A percentile compares a stretch with the other conserved stretches of the same genome.
Conservation (phyloP, 1,140 invertebrate genomes). For the Phenacoccus solenopsis region DNA sequence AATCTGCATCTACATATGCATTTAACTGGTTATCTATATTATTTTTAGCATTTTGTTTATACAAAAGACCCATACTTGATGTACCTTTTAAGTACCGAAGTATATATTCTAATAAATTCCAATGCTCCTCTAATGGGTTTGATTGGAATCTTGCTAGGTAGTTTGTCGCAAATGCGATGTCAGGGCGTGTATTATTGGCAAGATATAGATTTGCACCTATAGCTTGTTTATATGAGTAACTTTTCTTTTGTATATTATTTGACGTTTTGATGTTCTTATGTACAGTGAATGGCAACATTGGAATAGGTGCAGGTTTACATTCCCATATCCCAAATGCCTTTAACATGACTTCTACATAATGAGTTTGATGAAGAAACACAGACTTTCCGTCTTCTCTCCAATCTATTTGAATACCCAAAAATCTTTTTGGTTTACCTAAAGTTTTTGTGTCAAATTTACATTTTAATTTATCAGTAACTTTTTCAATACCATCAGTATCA, state of each 20-base stretch:
- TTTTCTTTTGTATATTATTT: constrained; percentile 19
- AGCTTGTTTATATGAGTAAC: constrained; percentile 26
- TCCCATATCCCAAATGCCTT: constrained; percentile 28
- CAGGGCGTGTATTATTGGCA: constrained; percentile 30
- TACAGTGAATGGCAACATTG: constrained; percentile 20
- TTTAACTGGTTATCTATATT: background rate
- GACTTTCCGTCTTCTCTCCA: constrained; percentile 21
- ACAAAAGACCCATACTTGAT: constrained; percentile 22
- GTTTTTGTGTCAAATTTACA: constrained; percentile 27
- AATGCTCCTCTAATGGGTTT: constrained; percentile 5
- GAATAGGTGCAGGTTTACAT: constrained; percentile 27
- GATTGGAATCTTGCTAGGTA: constrained; percentile 22
- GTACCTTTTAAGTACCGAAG: constrained; percentile 32
- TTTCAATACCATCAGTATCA: constrained; percentile 22
- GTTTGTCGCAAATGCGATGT: constrained; percentile 32
- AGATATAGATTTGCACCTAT: constrained; percentile 32
- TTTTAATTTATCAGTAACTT: constrained; percentile 22
- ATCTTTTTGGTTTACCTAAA: constrained; percentile 21
- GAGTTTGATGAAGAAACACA: constrained; percentile 25
- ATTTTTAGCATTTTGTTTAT: background rate
- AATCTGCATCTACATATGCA: constrained; percentile 31
- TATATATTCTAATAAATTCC: constrained; percentile 26
- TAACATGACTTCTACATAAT: constrained; percentile 26
- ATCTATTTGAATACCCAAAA: constrained; percentile 31
- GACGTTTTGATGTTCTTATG: background rate